Percentiles rank a stretch among this genome's conserved stretches.
phyloP scores from a whole-genome alignment of 2,888 invertebrate species.

The Norana najaformis region DNA sequence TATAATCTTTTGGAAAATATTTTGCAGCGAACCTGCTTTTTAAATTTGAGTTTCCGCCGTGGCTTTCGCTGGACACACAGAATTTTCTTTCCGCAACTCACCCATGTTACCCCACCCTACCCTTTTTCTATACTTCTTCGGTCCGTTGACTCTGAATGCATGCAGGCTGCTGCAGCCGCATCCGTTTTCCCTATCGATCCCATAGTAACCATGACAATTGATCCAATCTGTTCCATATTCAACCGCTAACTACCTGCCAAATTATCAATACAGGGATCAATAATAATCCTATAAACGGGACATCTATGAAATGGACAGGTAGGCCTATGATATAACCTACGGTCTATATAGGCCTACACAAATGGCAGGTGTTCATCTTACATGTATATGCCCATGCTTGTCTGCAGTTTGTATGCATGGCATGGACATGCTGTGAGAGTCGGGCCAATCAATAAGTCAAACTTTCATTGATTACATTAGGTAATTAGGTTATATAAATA shows the following conservation, averaged over 20 bases:
- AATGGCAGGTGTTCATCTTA: no score
- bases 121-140: background rate
- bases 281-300: background rate
- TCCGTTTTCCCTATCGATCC: background rate
- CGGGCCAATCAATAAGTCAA: background rate
- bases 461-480: background rate
- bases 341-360: background rate
- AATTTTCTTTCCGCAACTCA: background rate
- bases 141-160: background rate
- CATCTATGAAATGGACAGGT: background rate
- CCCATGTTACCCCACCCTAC: background rate
- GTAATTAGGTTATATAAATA: no score
- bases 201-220: background rate
- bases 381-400: no score
- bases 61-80: background rate
- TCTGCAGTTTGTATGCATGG: background rate
- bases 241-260: background rate
- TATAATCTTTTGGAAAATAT: no score
- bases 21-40: no score
- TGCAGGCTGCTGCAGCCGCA: background rate
- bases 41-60: no score
- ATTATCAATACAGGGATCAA: background rate
- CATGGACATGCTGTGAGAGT: background rate
- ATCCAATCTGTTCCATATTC: background rate
- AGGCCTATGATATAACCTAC: background rate